phyloP scores from a whole-genome alignment of 2,888 invertebrate species.

The Zaprionus obscuricornis region DNA sequence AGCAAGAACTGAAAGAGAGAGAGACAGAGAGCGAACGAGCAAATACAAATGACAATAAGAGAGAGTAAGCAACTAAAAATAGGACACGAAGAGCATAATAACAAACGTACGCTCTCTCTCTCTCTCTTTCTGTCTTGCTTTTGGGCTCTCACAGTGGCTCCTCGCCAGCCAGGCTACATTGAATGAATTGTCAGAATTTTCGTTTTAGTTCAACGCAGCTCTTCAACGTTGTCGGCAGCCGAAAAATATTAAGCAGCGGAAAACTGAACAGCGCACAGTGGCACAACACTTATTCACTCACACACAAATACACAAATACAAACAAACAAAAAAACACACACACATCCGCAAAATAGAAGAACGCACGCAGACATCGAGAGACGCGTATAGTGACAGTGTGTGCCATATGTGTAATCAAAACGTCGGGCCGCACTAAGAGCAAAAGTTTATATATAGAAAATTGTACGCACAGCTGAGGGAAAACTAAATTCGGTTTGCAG shows the following conservation, averaged over 20 bases:
- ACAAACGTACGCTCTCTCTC: neutral
- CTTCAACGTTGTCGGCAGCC: constrained; percentile 74
- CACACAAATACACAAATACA: constrained; percentile 4
- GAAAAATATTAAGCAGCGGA: constrained; percentile 46
- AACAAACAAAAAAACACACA: constrained; percentile 4
- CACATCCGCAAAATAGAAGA: no score
- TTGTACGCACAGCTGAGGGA: constrained; percentile 79
- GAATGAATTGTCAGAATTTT: constrained; percentile 40
- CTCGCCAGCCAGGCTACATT: constrained; percentile 25
- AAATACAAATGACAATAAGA: constrained; percentile 45
- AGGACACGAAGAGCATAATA: neutral
- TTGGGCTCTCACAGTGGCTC: no score
- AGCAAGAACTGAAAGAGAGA: neutral
- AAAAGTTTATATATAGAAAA: constrained; percentile 81
- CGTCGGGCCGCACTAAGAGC: constrained; percentile 58
- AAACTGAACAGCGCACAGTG: constrained; percentile 24
- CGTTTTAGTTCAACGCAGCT: constrained; percentile 76
- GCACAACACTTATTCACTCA: constrained; percentile 15
- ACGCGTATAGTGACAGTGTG: constrained; percentile 47
- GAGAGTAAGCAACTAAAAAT: constrained; percentile 1
- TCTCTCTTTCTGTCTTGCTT: constrained; percentile 3
- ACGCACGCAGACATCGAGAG: constrained; percentile 9
- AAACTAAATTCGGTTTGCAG: constrained; percentile 52
- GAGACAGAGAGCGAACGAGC: constrained; percentile 1
- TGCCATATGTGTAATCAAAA: constrained; percentile 73